Conservation (phyloP, 1,140 invertebrate genomes). For the Drosophila bifasciata region DNA sequence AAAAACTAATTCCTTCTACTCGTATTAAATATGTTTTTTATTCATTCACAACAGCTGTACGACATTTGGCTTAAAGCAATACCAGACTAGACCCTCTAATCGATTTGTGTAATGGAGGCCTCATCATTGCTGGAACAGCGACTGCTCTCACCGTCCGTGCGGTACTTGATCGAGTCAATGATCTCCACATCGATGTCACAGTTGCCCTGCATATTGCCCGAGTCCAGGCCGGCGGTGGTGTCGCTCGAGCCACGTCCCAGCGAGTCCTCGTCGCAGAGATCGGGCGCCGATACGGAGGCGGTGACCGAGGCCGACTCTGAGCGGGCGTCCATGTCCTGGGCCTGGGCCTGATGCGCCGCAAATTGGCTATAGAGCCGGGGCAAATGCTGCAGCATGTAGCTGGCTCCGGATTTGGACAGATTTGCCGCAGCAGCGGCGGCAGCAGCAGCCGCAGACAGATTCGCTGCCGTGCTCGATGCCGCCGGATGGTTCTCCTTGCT, state of each 20-base stretch:
- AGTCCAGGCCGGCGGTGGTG: slow-evolving; percentile 24
- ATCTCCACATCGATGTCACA: slow-evolving; percentile 83
- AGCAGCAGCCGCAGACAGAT: slow-evolving; percentile 54
- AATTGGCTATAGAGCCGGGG: slow-evolving; percentile 85
- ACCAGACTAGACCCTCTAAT: slow-evolving; percentile 23
- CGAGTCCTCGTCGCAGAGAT: slow-evolving; percentile 74
- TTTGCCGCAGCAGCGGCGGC: slow-evolving; percentile 63
- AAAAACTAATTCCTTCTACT: neutral
- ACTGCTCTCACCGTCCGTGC: slow-evolving; percentile 77
- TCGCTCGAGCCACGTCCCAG: slow-evolving; percentile 65
- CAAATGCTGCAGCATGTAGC: slow-evolving; percentile 86
- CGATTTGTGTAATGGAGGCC: slow-evolving; percentile 76
- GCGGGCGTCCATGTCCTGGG: slow-evolving; percentile 67
- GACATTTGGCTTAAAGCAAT: neutral
- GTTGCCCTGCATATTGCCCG: slow-evolving; percentile 53
- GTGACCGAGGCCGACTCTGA: slow-evolving; percentile 68
- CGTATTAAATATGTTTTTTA: slow-evolving; percentile 5
- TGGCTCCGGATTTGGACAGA: slow-evolving; percentile 83
- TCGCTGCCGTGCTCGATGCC: slow-evolving; percentile 43
- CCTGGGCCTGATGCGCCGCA: slow-evolving; percentile 64
- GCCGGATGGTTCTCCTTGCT: slow-evolving; percentile 79
- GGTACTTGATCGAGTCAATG: slow-evolving; percentile 81
- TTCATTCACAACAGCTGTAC: neutral
- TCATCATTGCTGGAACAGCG: slow-evolving; percentile 81
- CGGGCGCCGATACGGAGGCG: slow-evolving; percentile 58